Evolutionary conservation across 2,888 invertebrate genomes (phyloP), one percentile per base, ranked within the genome.

Genomic region (Chrysomela aeneicollis): DNA sequence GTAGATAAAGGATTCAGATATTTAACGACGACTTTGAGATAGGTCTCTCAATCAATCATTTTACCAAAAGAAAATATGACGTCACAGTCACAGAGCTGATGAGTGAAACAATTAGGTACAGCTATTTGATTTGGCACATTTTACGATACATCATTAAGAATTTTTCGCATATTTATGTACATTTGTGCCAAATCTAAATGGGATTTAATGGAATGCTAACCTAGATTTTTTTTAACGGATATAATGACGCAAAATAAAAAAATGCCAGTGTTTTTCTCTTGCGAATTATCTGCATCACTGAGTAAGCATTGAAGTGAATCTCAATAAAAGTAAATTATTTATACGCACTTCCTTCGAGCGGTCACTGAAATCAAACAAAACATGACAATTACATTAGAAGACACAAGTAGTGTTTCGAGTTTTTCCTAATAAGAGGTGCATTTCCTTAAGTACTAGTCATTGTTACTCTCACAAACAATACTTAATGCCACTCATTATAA

Each of bases 361-460:
- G 61, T 46, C 66, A 49, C 30, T 67, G 61, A 64, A 70, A 69
- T 69, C 66, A 67, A 67, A 68, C 64, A 62, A 69, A 42, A 78
- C 78, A 78, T 63, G 76, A 78, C 77, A 78, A 76, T 77, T 76
- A 77, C 78, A 78, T 78, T 78, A 78, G n/a, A n/a, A 74, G 73
- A 73, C 70, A 69, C 77, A 75, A 78, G 77, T 78, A 77, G 67
- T 70, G 77, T 78, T 76, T 76, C 74, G 73, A 74, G 76, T 78
- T 76, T 74, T 77, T 74, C 74, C 71, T 71, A 69, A 66, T 61
- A 46, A 53, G 54, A 69, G 66, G 71, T 70, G 67, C 75, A 75
- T 72, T 78, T 78, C 76, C 76, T 74, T 74, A 71, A 74, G 75
- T 74, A 72, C 68, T 69, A 67, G 62, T 69, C 69, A 69, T 69